Base-by-base conservation (phyloP, 2,888 invertebrate species). In the Steromphala cineraria region DNA sequence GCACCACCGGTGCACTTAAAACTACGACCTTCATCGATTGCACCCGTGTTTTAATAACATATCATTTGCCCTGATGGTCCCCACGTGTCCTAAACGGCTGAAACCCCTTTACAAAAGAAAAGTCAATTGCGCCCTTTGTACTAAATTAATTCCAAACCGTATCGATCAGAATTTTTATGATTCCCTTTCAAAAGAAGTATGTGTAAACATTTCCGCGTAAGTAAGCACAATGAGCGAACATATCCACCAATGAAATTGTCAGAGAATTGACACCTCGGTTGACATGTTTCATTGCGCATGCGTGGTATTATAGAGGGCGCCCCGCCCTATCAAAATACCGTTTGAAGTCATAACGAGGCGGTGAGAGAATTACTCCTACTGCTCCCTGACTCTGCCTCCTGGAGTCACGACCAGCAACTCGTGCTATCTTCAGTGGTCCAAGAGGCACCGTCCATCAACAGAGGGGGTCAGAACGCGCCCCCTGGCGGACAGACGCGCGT, bases 341-440 rank as follows among this genome's bases (percentile, higher is more conserved):
- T 71, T 71, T 71, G 71, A 40, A 71, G 71, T 31, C 17, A 40
- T n/a, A 71, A 71, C 40, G 71, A 71, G 71, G 31, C 36, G 71
- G 36, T 71, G 71, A 71, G 17, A n/a, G 28, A 40, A 2, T 36
- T 19, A 17, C 28, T 10, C 28, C 71, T 31, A 10, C 71, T 71
- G 71, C 15, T 71, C 71, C 36, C 36, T 71, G 71, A 71, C 71
- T 36, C 28, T 71, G 40, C 40, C 19, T 40, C 40, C 40, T 36
- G 4, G 40, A 36, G 71, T 40, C 40, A 31, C 36, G 71, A 40
- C 71, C 71, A 36, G 40, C 36, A 36, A 71, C 71, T 36, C 40
- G 17, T 19, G 36, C 31, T 71, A 36, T 71, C 71, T 71, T 71
- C 71, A 71, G 19, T 71, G 71, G 71, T 36, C 71, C 31, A 36